phyloP scores from a whole-genome alignment of 2,113 vertebrate genomes.

The Rhinoderma darwinii region DNA sequence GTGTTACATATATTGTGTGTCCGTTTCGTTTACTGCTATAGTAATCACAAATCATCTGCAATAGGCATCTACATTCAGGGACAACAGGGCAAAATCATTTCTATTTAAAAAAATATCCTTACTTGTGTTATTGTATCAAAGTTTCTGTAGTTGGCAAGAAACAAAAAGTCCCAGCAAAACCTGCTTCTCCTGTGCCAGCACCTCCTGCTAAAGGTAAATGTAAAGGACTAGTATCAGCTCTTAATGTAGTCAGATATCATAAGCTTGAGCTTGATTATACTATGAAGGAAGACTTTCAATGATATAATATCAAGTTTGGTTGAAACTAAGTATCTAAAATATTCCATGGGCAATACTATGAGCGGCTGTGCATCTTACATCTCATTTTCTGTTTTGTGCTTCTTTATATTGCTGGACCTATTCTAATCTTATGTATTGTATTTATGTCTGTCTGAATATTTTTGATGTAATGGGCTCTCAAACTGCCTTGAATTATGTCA shows the following conservation, averaged over 20 bases:
- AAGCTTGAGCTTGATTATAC: not conserved
- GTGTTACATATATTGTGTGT: not conserved
- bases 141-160: conserved; percentile 53
- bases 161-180: conserved; percentile 45
- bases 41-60: not conserved
- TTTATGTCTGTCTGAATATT: not conserved
- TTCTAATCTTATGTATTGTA: not conserved
- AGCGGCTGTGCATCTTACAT: not conserved
- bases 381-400: not conserved
- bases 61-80: not conserved
- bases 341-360: not conserved
- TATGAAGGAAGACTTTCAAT: not conserved
- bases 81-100: not conserved
- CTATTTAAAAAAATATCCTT: conserved; percentile 1
- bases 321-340: conserved; percentile 29
- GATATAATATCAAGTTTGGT: not conserved
- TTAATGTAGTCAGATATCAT: no score
- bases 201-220: conserved; percentile 56
- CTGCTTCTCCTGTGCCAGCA: conserved; percentile 33
- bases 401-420: not conserved
- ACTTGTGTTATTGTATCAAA: conserved; percentile 46
- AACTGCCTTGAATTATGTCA: not conserved
- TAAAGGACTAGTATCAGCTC: not conserved
- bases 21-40: not conserved
- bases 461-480: not conserved